Conservation (phyloP, 2,113 vertebrate genomes). For the Esox niger region DNA sequence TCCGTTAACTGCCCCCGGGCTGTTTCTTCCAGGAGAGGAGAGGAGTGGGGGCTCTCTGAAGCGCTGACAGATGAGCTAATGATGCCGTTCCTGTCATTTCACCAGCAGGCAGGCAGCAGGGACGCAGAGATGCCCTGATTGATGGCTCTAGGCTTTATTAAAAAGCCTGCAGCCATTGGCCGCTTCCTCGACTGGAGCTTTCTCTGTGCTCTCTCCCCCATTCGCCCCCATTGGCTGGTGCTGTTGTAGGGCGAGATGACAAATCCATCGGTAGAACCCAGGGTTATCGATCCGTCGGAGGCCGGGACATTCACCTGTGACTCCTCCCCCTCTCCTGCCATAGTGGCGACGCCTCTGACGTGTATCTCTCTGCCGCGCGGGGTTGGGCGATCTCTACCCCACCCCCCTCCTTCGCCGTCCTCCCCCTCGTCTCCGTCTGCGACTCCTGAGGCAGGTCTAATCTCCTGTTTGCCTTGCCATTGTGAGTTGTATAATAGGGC, state of each 20-base stretch:
- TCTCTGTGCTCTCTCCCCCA: neutral
- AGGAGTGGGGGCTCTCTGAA: neutral
- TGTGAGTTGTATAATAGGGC: constrained; percentile 36
- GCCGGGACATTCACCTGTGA: constrained; percentile 13
- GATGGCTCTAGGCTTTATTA: constrained; percentile 22
- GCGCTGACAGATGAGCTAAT: neutral
- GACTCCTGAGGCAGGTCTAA: constrained; percentile 24
- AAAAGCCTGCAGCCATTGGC: neutral
- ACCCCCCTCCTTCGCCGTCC: neutral
- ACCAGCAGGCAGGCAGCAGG: no score
- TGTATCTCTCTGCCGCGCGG: neutral
- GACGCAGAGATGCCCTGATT: constrained; percentile 10
- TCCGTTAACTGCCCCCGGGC: constrained; percentile 21
- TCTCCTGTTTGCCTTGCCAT: constrained; percentile 30
- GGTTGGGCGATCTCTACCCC: neutral
- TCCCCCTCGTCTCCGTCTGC: neutral
- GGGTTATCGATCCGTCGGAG: neutral
- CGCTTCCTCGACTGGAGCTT: neutral
- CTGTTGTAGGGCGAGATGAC: neutral
- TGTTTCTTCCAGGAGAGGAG: constrained; percentile 10
- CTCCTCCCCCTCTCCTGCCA: constrained; percentile 7
- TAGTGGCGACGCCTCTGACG: no score
- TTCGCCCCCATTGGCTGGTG: neutral
- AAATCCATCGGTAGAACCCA: no score
- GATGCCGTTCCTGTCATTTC: neutral